Base-by-base conservation (phyloP, 2,888 invertebrate species). In the Hydropsyche betteni region DNA sequence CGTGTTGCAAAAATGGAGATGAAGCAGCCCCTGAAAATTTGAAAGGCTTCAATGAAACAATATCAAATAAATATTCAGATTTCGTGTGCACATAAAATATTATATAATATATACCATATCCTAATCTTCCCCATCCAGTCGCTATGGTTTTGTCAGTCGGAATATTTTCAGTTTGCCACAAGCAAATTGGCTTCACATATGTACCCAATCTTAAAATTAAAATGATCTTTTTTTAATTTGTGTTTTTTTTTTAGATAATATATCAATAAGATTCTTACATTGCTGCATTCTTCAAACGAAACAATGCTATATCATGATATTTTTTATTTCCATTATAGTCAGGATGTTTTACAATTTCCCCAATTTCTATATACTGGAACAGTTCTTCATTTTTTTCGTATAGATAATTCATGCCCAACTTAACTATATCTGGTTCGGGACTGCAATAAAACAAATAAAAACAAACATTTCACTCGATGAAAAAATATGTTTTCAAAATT, bases 281-380 rank as follows among this genome's bases (percentile, higher is more conserved):
- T 34, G 36, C 53, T 33, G 53, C n/a, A 52, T 16, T 70, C 4
- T 16, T 24, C 33, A 70, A 53, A 5, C 12, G 10, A 2, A 70
- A 7, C n/a, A 70, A 14, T 6, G 52, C 70, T 12, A 70, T 33
- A 34, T 70, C 70, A 33, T 70, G 24, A 70, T 70, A 70, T 33
- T 70, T 70, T 6, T 5, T n/a, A n/a, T 12, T 7, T 4, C 16
- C 14, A 4, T 52, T 70, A 38, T 53, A 70, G 4, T 53, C 1
- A 2, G 70, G 70, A 70, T 70, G 70, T 14, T 10, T 70, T 10
- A 53, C 33, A n/a, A 70, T 70, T n/a, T 10, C 24, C 4, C 12
- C 36, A 53, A 70, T 53, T 16, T 12, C 33, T 8, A 70, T 70
- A 6, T 70, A 8, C 34, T 53, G 53, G 5, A 24, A 50, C 4